Evolutionary conservation across 2,888 invertebrate species (phyloP).

Genomic region (Tinea trinotella): DNA sequence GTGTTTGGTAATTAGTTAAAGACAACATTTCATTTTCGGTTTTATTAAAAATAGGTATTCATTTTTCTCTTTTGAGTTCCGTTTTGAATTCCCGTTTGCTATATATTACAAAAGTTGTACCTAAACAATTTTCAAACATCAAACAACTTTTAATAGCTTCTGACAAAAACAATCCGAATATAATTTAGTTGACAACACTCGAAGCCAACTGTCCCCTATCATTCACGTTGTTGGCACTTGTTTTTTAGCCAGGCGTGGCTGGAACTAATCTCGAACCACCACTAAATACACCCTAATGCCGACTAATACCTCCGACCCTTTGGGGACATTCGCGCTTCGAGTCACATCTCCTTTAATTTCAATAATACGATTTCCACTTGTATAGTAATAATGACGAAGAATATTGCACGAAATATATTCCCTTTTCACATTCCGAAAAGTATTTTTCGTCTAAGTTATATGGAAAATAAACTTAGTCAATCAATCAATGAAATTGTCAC

Average conservation of each 20-base stretch:
- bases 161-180: slow-evolving; percentile 3
- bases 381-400: not conserved
- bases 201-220: slow-evolving; percentile 11
- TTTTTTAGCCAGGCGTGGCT: slow-evolving; percentile 61
- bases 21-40: slow-evolving; percentile 54
- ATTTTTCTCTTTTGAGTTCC: too few species aligned
- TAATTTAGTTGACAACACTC: slow-evolving; percentile 13
- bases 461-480: too few species aligned
- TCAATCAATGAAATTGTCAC: too few species aligned
- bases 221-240: slow-evolving; percentile 36
- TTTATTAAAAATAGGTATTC: not conserved
- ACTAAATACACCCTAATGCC: slow-evolving; percentile 55
- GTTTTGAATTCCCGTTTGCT: not conserved
- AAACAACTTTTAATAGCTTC: not conserved
- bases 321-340: slow-evolving; percentile 29
- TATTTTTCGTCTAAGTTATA: not conserved
- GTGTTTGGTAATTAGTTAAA: slow-evolving; percentile 71
- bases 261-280: slow-evolving; percentile 43
- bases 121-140: not conserved
- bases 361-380: slow-evolving; percentile 11
- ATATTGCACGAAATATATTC: not conserved
- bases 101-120: not conserved
- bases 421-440: not conserved
- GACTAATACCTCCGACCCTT: slow-evolving; percentile 60
- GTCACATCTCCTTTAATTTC: slow-evolving; percentile 16